Evolutionary conservation across 2,888 invertebrate species (phyloP).

Genomic region (Nephrotoma appendiculata): DNA sequence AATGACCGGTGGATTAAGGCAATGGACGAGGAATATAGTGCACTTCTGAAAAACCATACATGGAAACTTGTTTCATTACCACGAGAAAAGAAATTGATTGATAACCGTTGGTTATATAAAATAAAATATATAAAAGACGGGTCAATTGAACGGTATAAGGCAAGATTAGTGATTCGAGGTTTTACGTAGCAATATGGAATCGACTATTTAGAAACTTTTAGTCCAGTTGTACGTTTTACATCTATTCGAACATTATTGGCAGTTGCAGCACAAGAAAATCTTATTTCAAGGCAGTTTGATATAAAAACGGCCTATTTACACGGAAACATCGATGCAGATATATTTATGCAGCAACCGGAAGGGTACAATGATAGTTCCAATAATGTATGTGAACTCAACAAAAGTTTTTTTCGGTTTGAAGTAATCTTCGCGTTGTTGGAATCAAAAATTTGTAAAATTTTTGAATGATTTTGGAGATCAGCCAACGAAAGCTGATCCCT

Average conservation of each 20-base stretch:
- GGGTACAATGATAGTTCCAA: constrained; percentile 8
- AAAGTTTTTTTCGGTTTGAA: constrained; percentile 12
- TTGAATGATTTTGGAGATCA: background rate
- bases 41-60: background rate
- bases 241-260: constrained; percentile 8
- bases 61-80: background rate
- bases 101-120: constrained; percentile 8
- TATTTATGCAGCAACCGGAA: constrained; percentile 12
- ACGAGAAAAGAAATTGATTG: background rate
- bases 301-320: constrained; percentile 12
- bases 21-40: background rate
- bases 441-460: no score
- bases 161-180: constrained; percentile 13
- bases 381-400: constrained; percentile 8
- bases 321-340: constrained; percentile 8
- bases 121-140: constrained; percentile 2
- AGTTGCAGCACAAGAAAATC: constrained; percentile 8
- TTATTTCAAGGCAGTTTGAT: constrained; percentile 11
- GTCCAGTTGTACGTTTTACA: constrained; percentile 9
- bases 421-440: constrained; percentile 8
- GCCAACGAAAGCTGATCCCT: constrained; percentile 17
- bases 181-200: constrained; percentile 15
- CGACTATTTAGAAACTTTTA: constrained; percentile 16
- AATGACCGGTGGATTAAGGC: background rate
- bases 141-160: constrained; percentile 10